These are phyloP conservation scores for Cololabis saira DNA, from an alignment of 2,113 vertebrate genomes.

Conservation along the genomic window DNA sequence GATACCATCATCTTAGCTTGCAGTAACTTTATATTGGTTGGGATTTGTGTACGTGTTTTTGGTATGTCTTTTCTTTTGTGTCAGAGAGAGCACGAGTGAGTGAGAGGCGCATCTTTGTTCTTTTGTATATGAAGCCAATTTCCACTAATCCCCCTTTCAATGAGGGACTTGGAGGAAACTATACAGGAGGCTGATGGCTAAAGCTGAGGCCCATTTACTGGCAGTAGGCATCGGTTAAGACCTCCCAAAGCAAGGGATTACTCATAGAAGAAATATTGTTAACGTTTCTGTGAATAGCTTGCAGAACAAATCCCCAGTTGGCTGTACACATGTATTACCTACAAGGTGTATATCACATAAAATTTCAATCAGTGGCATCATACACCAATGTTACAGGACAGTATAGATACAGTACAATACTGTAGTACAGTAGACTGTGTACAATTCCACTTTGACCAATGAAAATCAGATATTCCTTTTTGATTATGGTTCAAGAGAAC, in stretches of 20 bases:
- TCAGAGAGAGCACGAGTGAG: not conserved
- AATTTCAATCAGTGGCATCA: not conserved
- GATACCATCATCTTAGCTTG: conserved; percentile 19
- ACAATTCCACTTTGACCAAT: no score
- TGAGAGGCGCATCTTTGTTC: conserved; percentile 46
- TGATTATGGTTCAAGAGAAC: no score
- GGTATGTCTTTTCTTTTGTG: not conserved
- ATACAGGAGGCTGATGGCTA: conserved; percentile 52
- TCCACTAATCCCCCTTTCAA: conserved; percentile 69
- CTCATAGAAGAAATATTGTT: conserved; percentile 40
- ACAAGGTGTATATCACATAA: not conserved
- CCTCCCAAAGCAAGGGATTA: conserved; percentile 45
- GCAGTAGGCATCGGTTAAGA: conserved; percentile 50
- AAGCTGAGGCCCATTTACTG: conserved; percentile 54
- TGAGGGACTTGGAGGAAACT: conserved; percentile 50
- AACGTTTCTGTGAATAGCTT: conserved; percentile 33
- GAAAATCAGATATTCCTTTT: no score
- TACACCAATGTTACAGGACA: not conserved
- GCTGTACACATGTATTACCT: not conserved
- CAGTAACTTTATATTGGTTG: conserved; percentile 6
- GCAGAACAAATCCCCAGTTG: conserved; percentile 31
- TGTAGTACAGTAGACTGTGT: not conserved
- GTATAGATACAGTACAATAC: not conserved
- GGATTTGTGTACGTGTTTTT: not conserved
- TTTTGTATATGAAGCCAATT: conserved; percentile 64